phyloP scores from a whole-genome alignment of 2,888 invertebrate genomes.

The Caenorhabditis wallacei region DNA sequence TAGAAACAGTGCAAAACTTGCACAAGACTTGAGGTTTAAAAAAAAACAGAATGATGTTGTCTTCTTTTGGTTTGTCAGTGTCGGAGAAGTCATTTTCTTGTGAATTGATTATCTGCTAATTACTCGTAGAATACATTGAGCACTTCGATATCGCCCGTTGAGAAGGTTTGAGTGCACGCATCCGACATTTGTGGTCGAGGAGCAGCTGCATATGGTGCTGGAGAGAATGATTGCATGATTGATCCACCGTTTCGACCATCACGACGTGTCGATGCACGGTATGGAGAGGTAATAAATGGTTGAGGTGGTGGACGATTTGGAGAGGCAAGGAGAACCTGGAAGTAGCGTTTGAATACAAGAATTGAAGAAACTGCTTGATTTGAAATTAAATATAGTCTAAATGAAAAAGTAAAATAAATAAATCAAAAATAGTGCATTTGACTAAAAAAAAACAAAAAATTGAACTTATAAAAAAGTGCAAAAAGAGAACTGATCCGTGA shows the following conservation, averaged over 20 bases:
- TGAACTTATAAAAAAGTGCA: constrained; percentile 22
- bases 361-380: not conserved
- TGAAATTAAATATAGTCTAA: too few relatives aligned
- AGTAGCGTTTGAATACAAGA: not conserved
- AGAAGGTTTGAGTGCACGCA: constrained; percentile 81
- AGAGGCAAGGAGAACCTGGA: constrained; percentile 76
- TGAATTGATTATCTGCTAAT: constrained; percentile 32
- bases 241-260: constrained; percentile 45
- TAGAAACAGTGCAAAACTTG: constrained; percentile 13
- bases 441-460: not conserved
- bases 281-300: constrained; percentile 66
- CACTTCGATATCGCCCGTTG: constrained; percentile 85
- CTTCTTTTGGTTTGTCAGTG: constrained; percentile 12
- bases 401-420: not conserved
- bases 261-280: constrained; percentile 69
- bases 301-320: constrained; percentile 78
- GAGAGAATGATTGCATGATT: constrained; percentile 63
- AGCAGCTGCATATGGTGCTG: constrained; percentile 60
- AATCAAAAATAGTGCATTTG: not conserved
- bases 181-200: constrained; percentile 78
- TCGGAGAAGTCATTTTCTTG: constrained; percentile 14
- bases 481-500: not conserved
- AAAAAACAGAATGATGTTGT: constrained; percentile 26
- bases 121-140: constrained; percentile 81
- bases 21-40: constrained; percentile 7